A percentile compares a stretch with the other conserved stretches of the same genome.
Conservation (phyloP, 2,888 invertebrate species). For the Clanis bilineata region DNA sequence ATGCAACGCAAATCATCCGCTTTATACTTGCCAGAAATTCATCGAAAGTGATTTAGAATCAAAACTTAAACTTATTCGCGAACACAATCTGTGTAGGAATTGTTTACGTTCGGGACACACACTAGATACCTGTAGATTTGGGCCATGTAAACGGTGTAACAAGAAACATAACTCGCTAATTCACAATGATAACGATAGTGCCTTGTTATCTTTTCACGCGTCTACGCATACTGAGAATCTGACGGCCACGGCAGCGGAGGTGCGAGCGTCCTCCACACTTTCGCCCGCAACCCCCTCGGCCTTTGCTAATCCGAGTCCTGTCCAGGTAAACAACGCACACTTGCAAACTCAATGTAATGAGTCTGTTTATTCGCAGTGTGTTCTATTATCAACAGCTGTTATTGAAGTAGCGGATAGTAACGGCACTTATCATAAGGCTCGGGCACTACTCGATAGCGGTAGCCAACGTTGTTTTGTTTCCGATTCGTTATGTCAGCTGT, state of each 20-base stretch:
- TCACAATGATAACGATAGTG: background rate
- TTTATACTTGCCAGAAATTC: slow-evolving; percentile 19
- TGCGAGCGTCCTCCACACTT: background rate
- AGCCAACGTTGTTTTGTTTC: too few relatives aligned
- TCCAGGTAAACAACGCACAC: background rate
- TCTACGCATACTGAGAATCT: background rate
- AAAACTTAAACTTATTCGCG: background rate
- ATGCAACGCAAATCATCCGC: slow-evolving; percentile 14
- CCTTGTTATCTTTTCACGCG: background rate
- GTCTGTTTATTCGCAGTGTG: too few relatives aligned
- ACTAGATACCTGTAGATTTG: background rate
- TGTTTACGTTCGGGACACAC: slow-evolving; percentile 8
- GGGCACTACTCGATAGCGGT: too few relatives aligned
- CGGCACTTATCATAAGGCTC: too few relatives aligned
- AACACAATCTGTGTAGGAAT: background rate
- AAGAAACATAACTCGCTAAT: slow-evolving; percentile 9
- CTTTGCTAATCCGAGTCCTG: background rate
- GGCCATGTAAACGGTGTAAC: slow-evolving; percentile 1
- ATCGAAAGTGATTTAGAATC: background rate
- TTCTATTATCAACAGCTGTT: too few relatives aligned
- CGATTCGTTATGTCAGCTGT: background rate
- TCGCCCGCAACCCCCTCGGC: background rate
- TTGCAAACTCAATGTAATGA: background rate
- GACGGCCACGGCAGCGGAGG: background rate
- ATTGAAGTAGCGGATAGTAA: too few relatives aligned